phyloP scores from a whole-genome alignment of 2,888 invertebrate genomes.

The Oscheius sp. region DNA sequence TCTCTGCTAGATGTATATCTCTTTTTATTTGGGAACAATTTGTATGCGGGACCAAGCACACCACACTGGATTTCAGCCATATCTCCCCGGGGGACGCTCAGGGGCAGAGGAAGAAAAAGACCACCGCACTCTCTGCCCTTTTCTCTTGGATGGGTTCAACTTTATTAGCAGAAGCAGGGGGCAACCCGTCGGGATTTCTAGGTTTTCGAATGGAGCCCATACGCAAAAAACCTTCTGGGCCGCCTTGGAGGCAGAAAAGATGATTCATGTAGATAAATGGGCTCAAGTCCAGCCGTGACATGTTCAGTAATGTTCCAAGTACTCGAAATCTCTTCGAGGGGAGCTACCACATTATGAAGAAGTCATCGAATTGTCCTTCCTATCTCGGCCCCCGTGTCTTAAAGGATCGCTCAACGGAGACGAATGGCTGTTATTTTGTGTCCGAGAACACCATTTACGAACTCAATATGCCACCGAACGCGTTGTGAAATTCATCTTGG shows the following conservation, averaged over 20 bases:
- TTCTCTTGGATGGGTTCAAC: constrained; percentile 2
- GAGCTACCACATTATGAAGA: background rate
- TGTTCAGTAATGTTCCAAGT: background rate
- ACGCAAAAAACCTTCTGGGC: background rate
- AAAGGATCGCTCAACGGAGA: constrained; percentile 27
- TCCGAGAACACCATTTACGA: constrained; percentile 23
- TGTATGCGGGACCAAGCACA: constrained; percentile 13
- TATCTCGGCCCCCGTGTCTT: constrained; percentile 23
- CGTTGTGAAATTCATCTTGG: constrained; percentile 9
- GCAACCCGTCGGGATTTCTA: constrained; percentile 24
- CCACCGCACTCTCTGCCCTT: constrained; percentile 6
- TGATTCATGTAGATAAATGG: background rate
- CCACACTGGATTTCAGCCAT: constrained; percentile 19
- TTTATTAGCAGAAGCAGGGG: constrained; percentile 15
- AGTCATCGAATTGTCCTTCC: constrained; percentile 8
- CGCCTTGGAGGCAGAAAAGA: background rate
- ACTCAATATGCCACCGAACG: constrained; percentile 25
- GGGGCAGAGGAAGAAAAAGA: constrained; percentile 19
- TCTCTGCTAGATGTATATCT: background rate
- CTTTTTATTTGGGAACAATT: constrained; percentile 4
- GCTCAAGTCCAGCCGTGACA: background rate
- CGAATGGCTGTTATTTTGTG: constrained; percentile 21
- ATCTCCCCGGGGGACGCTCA: constrained; percentile 19
- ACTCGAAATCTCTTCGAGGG: background rate
- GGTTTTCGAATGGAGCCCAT: background rate